Evolutionary conservation across 1,140 invertebrate species (phyloP).

Genomic region (Trichomalopsis sarcophagae): DNA sequence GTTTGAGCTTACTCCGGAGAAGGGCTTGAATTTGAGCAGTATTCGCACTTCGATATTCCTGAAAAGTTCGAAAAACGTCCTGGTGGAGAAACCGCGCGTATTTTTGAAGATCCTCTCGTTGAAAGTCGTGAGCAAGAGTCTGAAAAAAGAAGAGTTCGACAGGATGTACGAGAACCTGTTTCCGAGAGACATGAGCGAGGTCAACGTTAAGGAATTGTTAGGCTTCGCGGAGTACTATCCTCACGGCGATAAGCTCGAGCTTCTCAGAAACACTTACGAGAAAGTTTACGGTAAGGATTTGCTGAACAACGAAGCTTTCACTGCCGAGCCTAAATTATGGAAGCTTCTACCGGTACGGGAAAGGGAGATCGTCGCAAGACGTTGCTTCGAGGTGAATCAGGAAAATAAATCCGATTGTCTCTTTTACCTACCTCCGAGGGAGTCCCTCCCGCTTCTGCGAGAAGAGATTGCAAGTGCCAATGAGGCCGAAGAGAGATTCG

Average conservation of each 20-base stretch:
- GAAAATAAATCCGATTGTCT: not conserved
- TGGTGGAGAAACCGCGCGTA: slow-evolving; percentile 52
- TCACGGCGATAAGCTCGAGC: slow-evolving; percentile 51
- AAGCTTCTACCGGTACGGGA: slow-evolving; percentile 48
- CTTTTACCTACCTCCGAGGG: slow-evolving; percentile 57
- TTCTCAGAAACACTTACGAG: not conserved
- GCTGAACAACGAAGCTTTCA: not conserved
- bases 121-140: slow-evolving; percentile 48
- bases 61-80: slow-evolving; percentile 49
- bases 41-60: slow-evolving; percentile 55
- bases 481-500: not conserved
- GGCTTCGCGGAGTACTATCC: slow-evolving; percentile 56
- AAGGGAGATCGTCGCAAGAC: slow-evolving; percentile 49
- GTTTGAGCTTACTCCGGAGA: slow-evolving; percentile 35
- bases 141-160: slow-evolving; percentile 53
- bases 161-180: slow-evolving; percentile 56
- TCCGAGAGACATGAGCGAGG: slow-evolving; percentile 35
- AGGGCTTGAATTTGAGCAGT: slow-evolving; percentile 53
- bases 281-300: not conserved
- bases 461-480: slow-evolving; percentile 42
- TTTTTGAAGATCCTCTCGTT: slow-evolving; percentile 55
- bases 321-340: not conserved
- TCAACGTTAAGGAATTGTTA: slow-evolving; percentile 43
- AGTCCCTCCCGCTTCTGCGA: slow-evolving; percentile 58
- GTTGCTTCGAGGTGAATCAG: not conserved